A percentile compares a stretch with the other conserved stretches of the same genome.
These are phyloP conservation scores for Psephotus haematonotus DNA, from an alignment of 2,113 vertebrate genomes.

Conservation along the genomic window DNA sequence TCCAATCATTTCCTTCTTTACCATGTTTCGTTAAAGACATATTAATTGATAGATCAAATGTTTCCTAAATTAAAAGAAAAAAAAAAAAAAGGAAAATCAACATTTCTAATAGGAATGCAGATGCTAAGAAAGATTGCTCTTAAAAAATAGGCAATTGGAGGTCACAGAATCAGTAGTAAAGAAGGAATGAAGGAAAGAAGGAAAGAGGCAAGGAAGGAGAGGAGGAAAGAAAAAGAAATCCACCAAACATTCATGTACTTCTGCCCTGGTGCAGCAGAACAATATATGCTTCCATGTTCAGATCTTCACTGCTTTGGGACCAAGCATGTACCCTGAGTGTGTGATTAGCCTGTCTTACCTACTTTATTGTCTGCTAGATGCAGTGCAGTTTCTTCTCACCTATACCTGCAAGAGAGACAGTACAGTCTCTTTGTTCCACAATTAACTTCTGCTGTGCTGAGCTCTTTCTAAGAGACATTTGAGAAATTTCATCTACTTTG, in stretches of 20 bases:
- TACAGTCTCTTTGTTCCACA: not conserved
- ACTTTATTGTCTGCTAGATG: not conserved
- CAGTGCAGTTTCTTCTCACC: not conserved
- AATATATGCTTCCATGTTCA: not conserved
- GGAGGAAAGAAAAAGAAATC: not conserved
- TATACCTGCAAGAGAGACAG: not conserved
- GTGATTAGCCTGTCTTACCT: not conserved
- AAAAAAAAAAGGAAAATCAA: not conserved
- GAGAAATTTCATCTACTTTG: not conserved
- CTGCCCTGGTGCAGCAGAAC: not conserved
- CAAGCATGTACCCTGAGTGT: not conserved
- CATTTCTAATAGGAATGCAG: not conserved
- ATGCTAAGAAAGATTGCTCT: not conserved
- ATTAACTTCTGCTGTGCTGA: not conserved
- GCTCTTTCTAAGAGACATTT: not conserved
- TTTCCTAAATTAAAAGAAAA: not conserved
- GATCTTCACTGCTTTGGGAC: not conserved
- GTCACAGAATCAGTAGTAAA: not conserved
- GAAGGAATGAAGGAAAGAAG: not conserved
- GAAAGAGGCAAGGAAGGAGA: not conserved
- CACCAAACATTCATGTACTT: rapidly evolving
- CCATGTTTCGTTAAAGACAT: slow-evolving; percentile 42
- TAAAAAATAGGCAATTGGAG: not conserved
- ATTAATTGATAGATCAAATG: slow-evolving; percentile 56
- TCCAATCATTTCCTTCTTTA: slow-evolving; percentile 56